A percentile compares a stretch with the other conserved stretches of the same genome.
These are phyloP conservation scores for Oryzias sinensis DNA, from an alignment of 2,797 vertebrate genomes.

Conservation along the genomic window DNA sequence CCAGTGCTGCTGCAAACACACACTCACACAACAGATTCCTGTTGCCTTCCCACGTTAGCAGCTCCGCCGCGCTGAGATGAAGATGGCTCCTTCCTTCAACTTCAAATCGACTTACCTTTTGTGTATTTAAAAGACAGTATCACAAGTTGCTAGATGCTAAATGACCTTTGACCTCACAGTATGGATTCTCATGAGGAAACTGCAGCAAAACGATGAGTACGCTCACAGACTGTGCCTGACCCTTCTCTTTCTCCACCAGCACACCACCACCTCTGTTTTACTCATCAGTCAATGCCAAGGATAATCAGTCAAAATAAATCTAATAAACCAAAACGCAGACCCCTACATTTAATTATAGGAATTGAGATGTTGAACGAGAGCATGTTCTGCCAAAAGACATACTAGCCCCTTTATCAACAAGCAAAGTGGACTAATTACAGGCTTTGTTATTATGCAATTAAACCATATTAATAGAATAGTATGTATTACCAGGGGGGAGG, in stretches of 20 bases:
- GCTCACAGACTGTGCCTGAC: constrained; percentile 27
- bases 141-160: constrained; percentile 12
- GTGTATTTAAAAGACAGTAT: constrained; percentile 6
- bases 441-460: constrained; percentile 66
- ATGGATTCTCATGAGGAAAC: constrained; percentile 10
- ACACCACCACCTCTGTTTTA: constrained; percentile 59
- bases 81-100: constrained; percentile 6
- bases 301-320: constrained; percentile 68
- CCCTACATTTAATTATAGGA: constrained; percentile 69
- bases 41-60: constrained; percentile 19
- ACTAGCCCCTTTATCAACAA: constrained; percentile 61
- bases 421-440: constrained; percentile 59
- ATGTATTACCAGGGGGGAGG: constrained; percentile 37
- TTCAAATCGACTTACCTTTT: constrained; percentile 1
- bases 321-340: constrained; percentile 72
- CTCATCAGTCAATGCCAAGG: constrained; percentile 58
- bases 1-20: constrained; percentile 36
- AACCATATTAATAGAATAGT: constrained; percentile 67
- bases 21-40: constrained; percentile 15
- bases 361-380: constrained; percentile 56
- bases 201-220: constrained; percentile 19
- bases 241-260: constrained; percentile 38
- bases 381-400: constrained; percentile 49
- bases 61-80: constrained; percentile 3
- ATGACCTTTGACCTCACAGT: constrained; percentile 29